A percentile compares a stretch with the other conserved stretches of the same genome.
Evolutionary conservation across 37 sponge, comb jelly and placozoan genomes (phyloP).

Genomic region (Aplysina aerophoba): DNA sequence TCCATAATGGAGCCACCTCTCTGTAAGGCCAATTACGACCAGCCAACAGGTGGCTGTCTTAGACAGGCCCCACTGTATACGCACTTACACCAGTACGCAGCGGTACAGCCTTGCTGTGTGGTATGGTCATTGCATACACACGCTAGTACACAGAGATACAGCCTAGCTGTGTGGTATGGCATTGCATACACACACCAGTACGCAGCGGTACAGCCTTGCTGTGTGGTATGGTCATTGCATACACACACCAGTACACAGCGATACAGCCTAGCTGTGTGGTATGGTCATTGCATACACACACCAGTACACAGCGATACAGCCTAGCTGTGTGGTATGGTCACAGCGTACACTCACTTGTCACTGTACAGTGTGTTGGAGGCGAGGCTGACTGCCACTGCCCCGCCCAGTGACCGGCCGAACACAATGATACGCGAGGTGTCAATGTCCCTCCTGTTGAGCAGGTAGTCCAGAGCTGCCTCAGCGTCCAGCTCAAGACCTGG

Average conservation of each 20-base stretch:
- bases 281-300: neutral
- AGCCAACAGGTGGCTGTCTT: no score
- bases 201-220: no score
- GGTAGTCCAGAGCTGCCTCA: conserved; percentile 90
- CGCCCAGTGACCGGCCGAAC: conserved; percentile 93
- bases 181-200: no score
- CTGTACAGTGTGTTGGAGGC: conserved; percentile 67
- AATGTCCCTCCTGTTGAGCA: conserved; percentile 82
- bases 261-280: neutral
- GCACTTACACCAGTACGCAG: neutral
- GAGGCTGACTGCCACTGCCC: conserved; percentile 93
- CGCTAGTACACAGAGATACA: no score
- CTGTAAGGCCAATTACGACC: no score
- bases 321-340: neutral
- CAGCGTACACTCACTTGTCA: conserved; percentile 70
- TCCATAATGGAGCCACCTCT: no score
- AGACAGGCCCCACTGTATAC: no score
- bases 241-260: neutral
- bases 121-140: neutral
- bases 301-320: neutral
- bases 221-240: no score
- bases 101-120: neutral
- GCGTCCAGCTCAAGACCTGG: conserved; percentile 91
- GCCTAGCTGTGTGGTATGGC: no score
- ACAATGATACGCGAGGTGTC: conserved; percentile 88